Base-by-base conservation (phyloP, 2,113 vertebrate genomes). In the Hemiprocne comata region DNA sequence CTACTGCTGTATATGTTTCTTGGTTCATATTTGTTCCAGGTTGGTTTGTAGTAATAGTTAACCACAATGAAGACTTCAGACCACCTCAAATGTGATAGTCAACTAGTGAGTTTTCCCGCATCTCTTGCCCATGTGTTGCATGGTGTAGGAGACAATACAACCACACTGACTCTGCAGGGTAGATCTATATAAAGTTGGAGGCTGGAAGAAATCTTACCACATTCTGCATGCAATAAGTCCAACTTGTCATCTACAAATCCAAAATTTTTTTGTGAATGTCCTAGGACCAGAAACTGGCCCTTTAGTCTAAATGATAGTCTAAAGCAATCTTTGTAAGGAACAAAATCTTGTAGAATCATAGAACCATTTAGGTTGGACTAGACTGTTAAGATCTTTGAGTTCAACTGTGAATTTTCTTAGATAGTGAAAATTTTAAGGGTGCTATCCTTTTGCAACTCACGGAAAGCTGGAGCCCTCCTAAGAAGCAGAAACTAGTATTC, bases 81-180 rank as follows among this genome's bases (percentile, higher is more conserved):
- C 5, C 26, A 31, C 18, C 46, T 51, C 31, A 73, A n/a, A 44
- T 40, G n/a, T 17, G 6, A 29, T 6, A 46, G 13, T 24, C 51
- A 78, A 6, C 19, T 18, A 24, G 10, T 7, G 12, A 20, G 13
- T 23, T 26, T 74, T 87, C 38, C 69, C 85, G 29, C 12, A 16
- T 42, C 51, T 55, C 24, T 34, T 53, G 48, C 14, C 38, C 10
- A 1, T 29, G 1, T 19, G 8, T 33, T 55, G 20, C 48, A 33
- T 10, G 5, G 11, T 23, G 1, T 4, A 19, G 61, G 40, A 60
- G 33, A 58, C 31, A 75, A 82, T 13, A 19, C 24, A 66, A 33
- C 12, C 36, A 48, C 21, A 4, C 5, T 72, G 38, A 9, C 7
- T 25, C 21, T n/a, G 36, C 40, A 31, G 0, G 0, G 9, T 48